Base-by-base conservation (phyloP, 2,888 invertebrate genomes). In the Lottia gigantea region DNA sequence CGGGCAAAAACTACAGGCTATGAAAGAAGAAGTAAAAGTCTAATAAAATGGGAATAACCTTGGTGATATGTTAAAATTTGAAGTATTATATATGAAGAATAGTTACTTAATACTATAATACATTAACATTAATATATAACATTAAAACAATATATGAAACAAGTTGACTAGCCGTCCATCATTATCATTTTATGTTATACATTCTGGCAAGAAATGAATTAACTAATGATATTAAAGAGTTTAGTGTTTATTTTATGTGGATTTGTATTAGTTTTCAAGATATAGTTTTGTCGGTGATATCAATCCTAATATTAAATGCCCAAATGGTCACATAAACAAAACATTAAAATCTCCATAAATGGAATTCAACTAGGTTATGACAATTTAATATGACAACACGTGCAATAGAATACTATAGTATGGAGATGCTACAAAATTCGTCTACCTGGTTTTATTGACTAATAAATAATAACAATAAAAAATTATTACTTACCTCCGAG, bases 381-480 rank as follows among this genome's bases (percentile, higher is more conserved):
- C 55, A 12, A 55, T 55, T 55, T 55, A 55, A 55, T 55, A 55
- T 55, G 55, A 55, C 19, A 55, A 55, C 55, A 23, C 55, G 55
- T 55, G 55, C 55, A 55, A 55, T 8, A 55, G 19, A 55, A 55
- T 55, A 55, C 55, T 55, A 23, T 19, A 55, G 55, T 23, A 40
- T 55, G 11, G 55, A 23, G 19, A 55, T 55, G 55, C 55, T 23
- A 55, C 23, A 23, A 55, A 8, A 55, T 55, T 23, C 19, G 23
- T 55, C 55, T 55, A 23, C 19, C 23, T 55, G 55, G 19, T 55
- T 55, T 55, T 23, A 55, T 55, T 23, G 55, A 55, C 19, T 55
- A 55, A 55, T 55, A 55, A 55, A 55, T 55, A 55, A 55, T 55
- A 55, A 55, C 55, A 55, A 55, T 55, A 55, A 55, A 55, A 55